phyloP scores from a whole-genome alignment of 2,113 vertebrate species.

The Morone chrysops region DNA sequence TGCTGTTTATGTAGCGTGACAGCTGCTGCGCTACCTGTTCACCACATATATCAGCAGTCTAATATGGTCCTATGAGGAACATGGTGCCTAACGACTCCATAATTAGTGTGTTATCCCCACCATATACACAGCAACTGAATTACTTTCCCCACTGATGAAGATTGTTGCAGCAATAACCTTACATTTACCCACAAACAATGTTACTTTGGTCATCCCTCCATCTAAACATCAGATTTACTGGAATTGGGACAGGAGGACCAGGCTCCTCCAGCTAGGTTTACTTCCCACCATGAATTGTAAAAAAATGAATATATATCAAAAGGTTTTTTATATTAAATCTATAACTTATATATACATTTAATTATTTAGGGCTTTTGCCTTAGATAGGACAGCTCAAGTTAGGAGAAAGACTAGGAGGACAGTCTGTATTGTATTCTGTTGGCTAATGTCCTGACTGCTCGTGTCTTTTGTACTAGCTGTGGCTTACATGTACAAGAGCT shows the following conservation, averaged over 20 bases:
- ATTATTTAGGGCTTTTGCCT: no score
- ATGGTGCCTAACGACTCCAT: background rate
- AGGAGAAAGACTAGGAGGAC: no score
- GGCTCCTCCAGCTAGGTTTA: background rate
- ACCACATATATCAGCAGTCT: background rate
- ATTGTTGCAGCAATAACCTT: background rate
- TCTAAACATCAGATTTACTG: background rate
- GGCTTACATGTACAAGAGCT: no score
- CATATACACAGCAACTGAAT: background rate
- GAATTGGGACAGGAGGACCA: background rate
- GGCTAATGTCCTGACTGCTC: no score
- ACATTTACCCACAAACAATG: background rate
- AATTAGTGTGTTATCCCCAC: background rate
- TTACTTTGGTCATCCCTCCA: background rate
- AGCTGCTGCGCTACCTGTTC: background rate
- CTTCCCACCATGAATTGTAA: background rate
- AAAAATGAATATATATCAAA: background rate
- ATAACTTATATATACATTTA: no score
- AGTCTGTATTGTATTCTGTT: no score
- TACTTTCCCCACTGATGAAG: background rate
- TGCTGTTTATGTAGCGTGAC: background rate
- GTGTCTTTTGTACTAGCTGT: no score
- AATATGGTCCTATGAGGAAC: background rate
- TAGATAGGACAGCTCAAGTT: no score
- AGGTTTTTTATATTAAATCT: no score